A percentile compares a stretch with the other conserved stretches of the same genome.
Conservation (phyloP, 2,113 vertebrate genomes). For the Mohoua ochrocephala region DNA sequence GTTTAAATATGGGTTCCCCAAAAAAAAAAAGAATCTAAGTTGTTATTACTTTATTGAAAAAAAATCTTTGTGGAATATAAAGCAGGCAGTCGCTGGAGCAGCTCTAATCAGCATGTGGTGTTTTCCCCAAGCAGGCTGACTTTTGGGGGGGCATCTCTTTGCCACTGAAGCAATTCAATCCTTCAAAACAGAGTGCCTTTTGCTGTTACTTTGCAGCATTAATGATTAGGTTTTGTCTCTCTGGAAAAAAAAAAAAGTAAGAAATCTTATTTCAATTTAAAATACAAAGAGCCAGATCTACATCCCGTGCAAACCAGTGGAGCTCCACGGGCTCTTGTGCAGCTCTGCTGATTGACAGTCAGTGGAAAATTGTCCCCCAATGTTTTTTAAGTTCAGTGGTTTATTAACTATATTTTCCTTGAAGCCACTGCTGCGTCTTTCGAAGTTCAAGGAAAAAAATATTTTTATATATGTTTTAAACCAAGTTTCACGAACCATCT, state of each 20-base stretch:
- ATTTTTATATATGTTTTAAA: background rate
- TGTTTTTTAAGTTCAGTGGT: background rate
- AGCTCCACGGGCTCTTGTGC: background rate
- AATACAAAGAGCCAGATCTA: background rate
- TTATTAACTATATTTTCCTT: background rate
- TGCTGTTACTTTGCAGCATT: background rate
- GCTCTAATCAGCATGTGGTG: background rate
- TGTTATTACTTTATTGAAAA: constrained; percentile 6
- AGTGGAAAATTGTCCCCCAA: background rate
- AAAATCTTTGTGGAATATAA: background rate
- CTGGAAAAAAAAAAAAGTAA: background rate
- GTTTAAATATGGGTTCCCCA: constrained; percentile 19
- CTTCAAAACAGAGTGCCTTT: background rate
- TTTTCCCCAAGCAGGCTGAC: background rate
- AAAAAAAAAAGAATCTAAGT: background rate
- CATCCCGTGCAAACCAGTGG: background rate
- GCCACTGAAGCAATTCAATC: background rate
- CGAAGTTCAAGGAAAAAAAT: background rate
- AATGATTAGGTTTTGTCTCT: background rate
- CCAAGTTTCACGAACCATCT: background rate
- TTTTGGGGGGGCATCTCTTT: background rate
- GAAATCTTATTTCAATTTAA: background rate
- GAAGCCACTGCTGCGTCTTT: background rate
- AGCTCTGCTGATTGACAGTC: background rate
- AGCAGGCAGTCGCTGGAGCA: background rate